Evolutionary conservation across 2,888 invertebrate genomes (phyloP).

Genomic region (Agrotis clavis): DNA sequence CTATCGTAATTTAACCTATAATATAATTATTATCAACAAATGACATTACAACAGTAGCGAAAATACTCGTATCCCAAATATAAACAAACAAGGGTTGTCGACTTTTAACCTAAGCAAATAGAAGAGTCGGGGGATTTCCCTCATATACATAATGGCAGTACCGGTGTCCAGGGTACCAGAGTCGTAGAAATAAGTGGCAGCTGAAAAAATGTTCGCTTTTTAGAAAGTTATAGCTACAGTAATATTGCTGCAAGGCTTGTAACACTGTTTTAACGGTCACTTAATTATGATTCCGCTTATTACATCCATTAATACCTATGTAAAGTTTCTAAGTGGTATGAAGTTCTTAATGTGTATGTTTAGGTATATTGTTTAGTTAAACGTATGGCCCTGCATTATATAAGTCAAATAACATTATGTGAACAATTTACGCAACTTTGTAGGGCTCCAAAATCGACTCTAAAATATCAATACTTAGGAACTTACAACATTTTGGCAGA

Average conservation of each 20-base stretch:
- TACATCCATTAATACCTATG: constrained; percentile 4
- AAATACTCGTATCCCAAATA: constrained; percentile 11
- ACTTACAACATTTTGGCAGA: not conserved
- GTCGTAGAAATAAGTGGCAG: constrained; percentile 13
- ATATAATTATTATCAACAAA: constrained; percentile 7
- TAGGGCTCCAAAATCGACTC: not conserved
- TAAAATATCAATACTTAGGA: too few species aligned
- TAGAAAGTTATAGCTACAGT: not conserved
- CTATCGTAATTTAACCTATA: not conserved
- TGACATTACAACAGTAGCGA: not conserved
- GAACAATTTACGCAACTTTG: constrained; percentile 5
- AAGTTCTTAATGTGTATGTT: constrained; percentile 3
- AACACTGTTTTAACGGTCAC: constrained; percentile 10
- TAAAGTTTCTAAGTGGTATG: constrained; percentile 15
- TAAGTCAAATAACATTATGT: constrained; percentile 19
- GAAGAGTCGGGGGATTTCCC: constrained; percentile 31
- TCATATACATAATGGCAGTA: constrained; percentile 37
- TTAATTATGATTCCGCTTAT: constrained; percentile 18
- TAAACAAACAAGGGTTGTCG: not conserved
- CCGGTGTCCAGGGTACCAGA: constrained; percentile 17
- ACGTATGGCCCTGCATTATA: not conserved
- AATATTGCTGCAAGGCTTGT: not conserved
- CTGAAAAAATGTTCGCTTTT: constrained; percentile 13
- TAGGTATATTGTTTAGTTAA: not conserved
- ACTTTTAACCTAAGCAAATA: constrained; percentile 28